These are phyloP conservation scores for Pangasius larnaudii DNA, from an alignment of 2,797 vertebrate genomes.

Conservation along the genomic window DNA sequence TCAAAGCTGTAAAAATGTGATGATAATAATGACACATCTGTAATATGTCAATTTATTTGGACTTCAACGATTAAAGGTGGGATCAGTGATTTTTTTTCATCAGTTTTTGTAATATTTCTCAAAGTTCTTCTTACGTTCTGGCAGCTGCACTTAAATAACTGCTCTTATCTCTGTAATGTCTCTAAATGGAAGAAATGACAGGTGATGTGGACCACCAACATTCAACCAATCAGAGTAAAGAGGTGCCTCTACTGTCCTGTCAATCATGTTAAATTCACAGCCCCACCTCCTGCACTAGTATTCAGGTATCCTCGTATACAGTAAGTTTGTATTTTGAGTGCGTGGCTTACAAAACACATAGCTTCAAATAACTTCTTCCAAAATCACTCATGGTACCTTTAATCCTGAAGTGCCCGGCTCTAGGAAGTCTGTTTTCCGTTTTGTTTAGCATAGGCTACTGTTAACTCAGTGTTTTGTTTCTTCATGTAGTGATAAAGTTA, in stretches of 20 bases:
- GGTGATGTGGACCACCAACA: background rate
- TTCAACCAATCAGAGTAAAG: slow-evolving; percentile 1
- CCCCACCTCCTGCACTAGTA: background rate
- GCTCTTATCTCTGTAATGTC: background rate
- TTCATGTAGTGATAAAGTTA: no score
- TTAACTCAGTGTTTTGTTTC: no score
- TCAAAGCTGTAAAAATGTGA: background rate
- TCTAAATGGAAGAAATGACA: background rate
- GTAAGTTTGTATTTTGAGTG: background rate
- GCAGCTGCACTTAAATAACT: background rate
- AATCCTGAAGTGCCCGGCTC: background rate
- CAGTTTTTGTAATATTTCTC: background rate
- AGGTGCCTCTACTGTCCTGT: background rate
- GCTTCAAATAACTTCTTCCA: background rate
- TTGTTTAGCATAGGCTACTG: no score
- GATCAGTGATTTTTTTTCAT: background rate
- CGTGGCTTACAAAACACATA: background rate
- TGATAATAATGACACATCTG: no score
- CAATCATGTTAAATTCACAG: background rate
- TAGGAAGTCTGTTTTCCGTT: background rate
- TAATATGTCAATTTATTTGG: background rate
- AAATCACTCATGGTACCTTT: background rate
- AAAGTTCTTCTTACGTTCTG: background rate
- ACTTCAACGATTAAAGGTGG: background rate
- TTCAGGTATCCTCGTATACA: background rate